A percentile compares a stretch with the other conserved stretches of the same genome.
These are phyloP conservation scores for Lepidostoma basale DNA, from an alignment of 1,140 invertebrate species.

Conservation along the genomic window DNA sequence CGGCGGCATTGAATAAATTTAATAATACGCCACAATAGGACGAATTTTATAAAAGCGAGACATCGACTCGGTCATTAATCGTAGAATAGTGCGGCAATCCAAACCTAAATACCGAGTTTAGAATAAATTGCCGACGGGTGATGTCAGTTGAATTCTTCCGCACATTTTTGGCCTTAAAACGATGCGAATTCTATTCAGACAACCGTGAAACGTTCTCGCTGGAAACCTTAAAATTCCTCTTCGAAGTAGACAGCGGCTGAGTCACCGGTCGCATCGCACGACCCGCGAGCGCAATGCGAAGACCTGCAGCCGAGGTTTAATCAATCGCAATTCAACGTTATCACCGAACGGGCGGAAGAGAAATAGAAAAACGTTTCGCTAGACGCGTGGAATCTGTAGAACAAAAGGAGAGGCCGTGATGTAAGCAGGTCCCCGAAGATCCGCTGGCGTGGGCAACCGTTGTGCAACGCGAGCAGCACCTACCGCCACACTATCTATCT, in stretches of 20 bases:
- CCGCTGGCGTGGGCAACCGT: slow-evolving; percentile 17
- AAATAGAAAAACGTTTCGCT: not conserved
- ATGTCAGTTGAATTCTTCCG: slow-evolving; percentile 10
- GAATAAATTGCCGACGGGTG: not conserved
- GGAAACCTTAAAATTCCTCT: slow-evolving; percentile 34
- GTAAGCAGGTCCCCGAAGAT: not conserved
- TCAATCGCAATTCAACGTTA: too few relatives aligned
- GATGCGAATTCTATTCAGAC: slow-evolving; percentile 23
- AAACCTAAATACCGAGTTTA: not conserved
- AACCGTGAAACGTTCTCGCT: slow-evolving; percentile 29
- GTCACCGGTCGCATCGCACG: not conserved
- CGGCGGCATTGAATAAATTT: not conserved
- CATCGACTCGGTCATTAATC: too few relatives aligned
- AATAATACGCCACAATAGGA: not conserved
- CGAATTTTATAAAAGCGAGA: too few relatives aligned
- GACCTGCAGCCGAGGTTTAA: too few relatives aligned
- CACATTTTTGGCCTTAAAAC: slow-evolving; percentile 18
- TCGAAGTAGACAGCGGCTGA: slow-evolving; percentile 4
- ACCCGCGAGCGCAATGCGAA: not conserved
- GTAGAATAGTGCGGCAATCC: not conserved
- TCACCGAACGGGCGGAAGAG: not conserved
- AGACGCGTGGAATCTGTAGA: not conserved
- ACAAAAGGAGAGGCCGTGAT: not conserved
- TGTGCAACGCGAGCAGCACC: slow-evolving; percentile 12
- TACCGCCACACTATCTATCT: slow-evolving; percentile 5